Evolutionary conservation across 2,888 invertebrate genomes (phyloP).

Genomic region (Synergus itoensis): DNA sequence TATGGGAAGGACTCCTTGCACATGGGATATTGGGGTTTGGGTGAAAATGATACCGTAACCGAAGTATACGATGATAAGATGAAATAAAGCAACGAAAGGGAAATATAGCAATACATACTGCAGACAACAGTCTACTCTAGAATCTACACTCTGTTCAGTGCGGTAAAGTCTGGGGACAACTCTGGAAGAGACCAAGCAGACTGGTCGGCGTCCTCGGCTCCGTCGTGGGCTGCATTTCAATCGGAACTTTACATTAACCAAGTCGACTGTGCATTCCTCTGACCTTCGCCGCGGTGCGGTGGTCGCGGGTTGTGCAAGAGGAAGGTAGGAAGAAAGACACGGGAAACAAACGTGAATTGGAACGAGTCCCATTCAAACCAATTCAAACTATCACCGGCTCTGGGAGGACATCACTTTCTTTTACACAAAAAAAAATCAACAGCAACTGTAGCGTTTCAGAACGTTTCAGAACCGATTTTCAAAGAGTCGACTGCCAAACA

Average conservation of each 20-base stretch:
- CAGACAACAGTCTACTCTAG: neutral
- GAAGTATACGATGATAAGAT: neutral
- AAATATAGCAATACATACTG: neutral
- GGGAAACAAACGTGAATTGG: slow-evolving; percentile 61
- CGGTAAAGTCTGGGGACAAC: neutral
- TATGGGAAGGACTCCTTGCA: no score
- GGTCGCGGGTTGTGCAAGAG: slow-evolving; percentile 57
- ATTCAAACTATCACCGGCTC: slow-evolving; percentile 32
- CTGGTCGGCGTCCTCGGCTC: slow-evolving; percentile 68
- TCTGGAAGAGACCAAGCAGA: slow-evolving; percentile 57
- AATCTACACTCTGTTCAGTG: no score
- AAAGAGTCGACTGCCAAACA: no score
- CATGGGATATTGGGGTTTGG: no score
- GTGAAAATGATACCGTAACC: neutral
- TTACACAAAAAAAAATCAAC: no score
- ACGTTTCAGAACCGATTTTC: slow-evolving; percentile 43
- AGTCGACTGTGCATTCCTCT: slow-evolving; percentile 58
- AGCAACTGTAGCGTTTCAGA: no score
- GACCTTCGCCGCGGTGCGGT: slow-evolving; percentile 59
- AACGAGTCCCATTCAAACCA: slow-evolving; percentile 62
- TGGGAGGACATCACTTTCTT: no score
- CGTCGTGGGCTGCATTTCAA: slow-evolving; percentile 65
- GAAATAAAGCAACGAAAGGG: neutral
- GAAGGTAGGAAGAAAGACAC: slow-evolving; percentile 50
- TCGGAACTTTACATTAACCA: slow-evolving; percentile 61